These are phyloP conservation scores for Hemicrepidius hirtus DNA, from an alignment of 2,888 invertebrate species.

Conservation along the genomic window DNA sequence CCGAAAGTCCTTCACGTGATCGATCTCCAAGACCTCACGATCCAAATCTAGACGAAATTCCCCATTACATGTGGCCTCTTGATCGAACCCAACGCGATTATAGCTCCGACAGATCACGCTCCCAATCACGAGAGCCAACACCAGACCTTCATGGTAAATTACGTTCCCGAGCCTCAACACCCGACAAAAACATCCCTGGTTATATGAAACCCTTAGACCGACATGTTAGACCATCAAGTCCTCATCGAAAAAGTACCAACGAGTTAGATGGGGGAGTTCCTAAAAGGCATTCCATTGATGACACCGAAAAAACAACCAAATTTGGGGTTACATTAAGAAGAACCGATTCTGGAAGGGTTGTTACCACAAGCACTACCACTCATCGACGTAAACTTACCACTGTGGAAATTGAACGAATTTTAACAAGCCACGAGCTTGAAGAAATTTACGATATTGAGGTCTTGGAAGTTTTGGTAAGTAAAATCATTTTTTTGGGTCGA, in stretches of 20 bases:
- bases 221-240: conserved; percentile 57
- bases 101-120: neutral
- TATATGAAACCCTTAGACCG: conserved; percentile 68
- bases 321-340: conserved; percentile 81
- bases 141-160: conserved; percentile 24
- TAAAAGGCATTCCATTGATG: conserved; percentile 54
- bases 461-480: conserved; percentile 82
- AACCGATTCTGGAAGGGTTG: conserved; percentile 75
- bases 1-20: conserved; percentile 26
- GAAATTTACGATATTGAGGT: conserved; percentile 82
- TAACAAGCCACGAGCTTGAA: conserved; percentile 79
- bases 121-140: conserved; percentile 49
- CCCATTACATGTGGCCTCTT: conserved; percentile 54
- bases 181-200: conserved; percentile 62
- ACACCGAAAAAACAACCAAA: conserved; percentile 72
- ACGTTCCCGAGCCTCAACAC: conserved; percentile 47
- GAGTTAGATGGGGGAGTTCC: neutral
- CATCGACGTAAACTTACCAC: conserved; percentile 47
- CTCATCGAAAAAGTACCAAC: conserved; percentile 52
- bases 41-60: conserved; percentile 46
- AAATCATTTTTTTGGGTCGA: conserved; percentile 29
- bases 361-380: conserved; percentile 67
- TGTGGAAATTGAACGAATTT: conserved; percentile 72
- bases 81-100: conserved; percentile 34
- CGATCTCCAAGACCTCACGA: conserved; percentile 36